Evolutionary conservation across 2,888 invertebrate species (phyloP).

Genomic region (Synanthedon myopaeformis): DNA sequence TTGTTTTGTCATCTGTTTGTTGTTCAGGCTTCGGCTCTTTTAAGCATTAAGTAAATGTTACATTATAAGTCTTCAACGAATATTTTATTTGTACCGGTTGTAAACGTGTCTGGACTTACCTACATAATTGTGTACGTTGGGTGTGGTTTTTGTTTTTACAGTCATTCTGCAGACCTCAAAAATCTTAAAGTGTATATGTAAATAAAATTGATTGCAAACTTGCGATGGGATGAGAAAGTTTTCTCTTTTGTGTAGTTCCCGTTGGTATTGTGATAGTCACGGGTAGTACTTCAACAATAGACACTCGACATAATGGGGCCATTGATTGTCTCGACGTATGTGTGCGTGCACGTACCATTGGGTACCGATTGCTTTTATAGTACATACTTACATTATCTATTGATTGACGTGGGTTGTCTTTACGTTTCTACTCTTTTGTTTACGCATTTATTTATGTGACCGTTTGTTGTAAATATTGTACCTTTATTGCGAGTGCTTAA

Average conservation of each 20-base stretch:
- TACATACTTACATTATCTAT: constrained; percentile 1
- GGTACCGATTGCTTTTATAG: constrained; percentile 13
- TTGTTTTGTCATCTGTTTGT: too few relatives aligned
- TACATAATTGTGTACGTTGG: too few relatives aligned
- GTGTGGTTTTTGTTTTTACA: too few relatives aligned
- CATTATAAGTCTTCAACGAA: too few relatives aligned
- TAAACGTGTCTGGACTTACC: too few relatives aligned
- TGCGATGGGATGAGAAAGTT: constrained; percentile 32
- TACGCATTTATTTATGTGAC: background rate
- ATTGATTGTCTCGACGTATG: constrained; percentile 54
- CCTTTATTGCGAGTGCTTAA: too few relatives aligned
- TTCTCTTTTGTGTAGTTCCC: constrained; percentile 41
- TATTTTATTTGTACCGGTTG: too few relatives aligned
- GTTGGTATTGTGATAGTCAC: constrained; percentile 54
- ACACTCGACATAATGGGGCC: constrained; percentile 59
- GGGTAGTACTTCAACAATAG: constrained; percentile 60
- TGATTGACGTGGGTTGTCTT: background rate
- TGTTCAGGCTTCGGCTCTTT: too few relatives aligned
- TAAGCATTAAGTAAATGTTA: too few relatives aligned
- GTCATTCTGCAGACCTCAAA: too few relatives aligned
- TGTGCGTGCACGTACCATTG: constrained; percentile 42
- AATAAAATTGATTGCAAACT: background rate
- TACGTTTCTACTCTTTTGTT: background rate
- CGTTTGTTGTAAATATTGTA: background rate
- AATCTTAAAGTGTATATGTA: background rate